Evolutionary conservation across 2,888 invertebrate genomes (phyloP), one percentile per base, ranked within the genome.

Genomic region (Boloria euphrosyne): DNA sequence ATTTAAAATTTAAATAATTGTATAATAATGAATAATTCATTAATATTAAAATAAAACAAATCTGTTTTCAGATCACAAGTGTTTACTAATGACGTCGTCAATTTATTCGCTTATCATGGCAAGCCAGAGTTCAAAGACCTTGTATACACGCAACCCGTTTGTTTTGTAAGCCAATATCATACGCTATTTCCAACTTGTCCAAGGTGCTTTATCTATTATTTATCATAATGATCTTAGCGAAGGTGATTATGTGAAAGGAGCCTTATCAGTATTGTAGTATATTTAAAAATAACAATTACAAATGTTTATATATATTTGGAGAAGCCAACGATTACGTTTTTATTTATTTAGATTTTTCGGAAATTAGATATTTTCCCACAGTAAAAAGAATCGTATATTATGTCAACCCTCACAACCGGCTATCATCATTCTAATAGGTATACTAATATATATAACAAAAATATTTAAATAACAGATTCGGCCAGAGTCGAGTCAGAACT

Each of bases 61-160:
- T 64, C 53, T 65, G 65, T 65, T 69, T 70, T 44, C 50, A 46
- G 55, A 63, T 55, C 53, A 58, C 57, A 46, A 64, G 46, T 71
- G 70, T 67, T 68, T 65, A 68, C 65, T 54, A 63, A 70, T 67
- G 62, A 64, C 62, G 44, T 61, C 51, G 46, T 70, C 67, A 62
- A 51, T 58, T 52, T 38, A 44, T 53, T 27, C 62, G 66, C 66
- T 69, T 66, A 69, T 69, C 68, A 60, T 51, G 68, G 44, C 54
- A 46, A 43, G 44, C 65, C 65, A 68, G 60, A 71, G 78, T 75
- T 77, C 75, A 75, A 71, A 59, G 69, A 75, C 74, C 73, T 75
- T 71, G 71, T 64, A 31, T 67, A 67, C 59, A 63, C 65, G 69
- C 73, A 69, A 69, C 72, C 66, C 68, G 68, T 74, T 73, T 69